These are phyloP conservation scores for Hypothenemus hampei DNA, from an alignment of 1,140 invertebrate species.

Conservation along the genomic window DNA sequence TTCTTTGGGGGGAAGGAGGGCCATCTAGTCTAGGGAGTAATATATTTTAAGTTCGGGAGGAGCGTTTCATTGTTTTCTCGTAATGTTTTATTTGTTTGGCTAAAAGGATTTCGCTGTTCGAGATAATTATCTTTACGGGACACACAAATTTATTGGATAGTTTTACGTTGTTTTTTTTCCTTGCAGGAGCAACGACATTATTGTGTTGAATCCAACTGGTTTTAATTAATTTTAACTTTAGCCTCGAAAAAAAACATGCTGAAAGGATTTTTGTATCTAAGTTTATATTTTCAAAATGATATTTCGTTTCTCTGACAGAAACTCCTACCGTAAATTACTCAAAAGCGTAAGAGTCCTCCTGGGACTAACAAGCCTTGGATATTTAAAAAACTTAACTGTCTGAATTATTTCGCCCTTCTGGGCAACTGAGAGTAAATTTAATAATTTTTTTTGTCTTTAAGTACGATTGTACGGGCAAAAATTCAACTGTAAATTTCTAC, in stretches of 20 bases:
- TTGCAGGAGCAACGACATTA: too few relatives aligned
- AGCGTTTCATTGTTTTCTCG: conserved; percentile 15
- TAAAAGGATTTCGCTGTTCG: conserved; percentile 23
- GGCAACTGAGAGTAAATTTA: too few relatives aligned
- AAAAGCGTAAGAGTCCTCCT: neutral
- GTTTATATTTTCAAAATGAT: neutral
- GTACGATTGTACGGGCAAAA: too few relatives aligned
- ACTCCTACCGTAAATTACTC: neutral
- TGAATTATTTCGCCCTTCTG: neutral
- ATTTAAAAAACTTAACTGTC: neutral
- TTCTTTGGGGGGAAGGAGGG: neutral
- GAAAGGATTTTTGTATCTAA: too few relatives aligned
- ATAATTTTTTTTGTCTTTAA: too few relatives aligned
- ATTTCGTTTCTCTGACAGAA: neutral
- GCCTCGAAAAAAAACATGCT: too few relatives aligned
- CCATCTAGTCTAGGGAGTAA: conserved; percentile 4
- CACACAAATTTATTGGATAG: conserved; percentile 8
- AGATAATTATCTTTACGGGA: conserved; percentile 13
- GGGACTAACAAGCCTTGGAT: neutral
- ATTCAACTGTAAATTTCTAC: too few relatives aligned
- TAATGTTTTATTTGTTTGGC: conserved; percentile 23
- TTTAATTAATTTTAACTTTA: too few relatives aligned
- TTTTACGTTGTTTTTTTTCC: too few relatives aligned
- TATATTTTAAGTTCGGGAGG: conserved; percentile 12
- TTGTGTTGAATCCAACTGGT: too few relatives aligned